These are phyloP conservation scores for Valencia hispanica DNA, from an alignment of 2,797 vertebrate species.

Conservation along the genomic window DNA sequence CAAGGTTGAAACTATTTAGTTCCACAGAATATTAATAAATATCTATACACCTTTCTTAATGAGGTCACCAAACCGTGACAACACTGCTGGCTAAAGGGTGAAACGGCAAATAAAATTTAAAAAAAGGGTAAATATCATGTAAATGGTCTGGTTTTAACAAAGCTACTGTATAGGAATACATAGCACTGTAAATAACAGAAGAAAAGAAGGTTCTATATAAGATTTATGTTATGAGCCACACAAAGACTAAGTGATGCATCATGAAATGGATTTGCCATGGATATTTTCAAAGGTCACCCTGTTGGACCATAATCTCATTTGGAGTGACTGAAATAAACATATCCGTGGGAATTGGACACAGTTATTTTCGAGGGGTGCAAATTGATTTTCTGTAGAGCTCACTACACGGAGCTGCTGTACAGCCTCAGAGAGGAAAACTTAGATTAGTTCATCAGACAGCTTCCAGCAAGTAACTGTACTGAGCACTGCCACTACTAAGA, in stretches of 20 bases:
- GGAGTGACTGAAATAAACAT: constrained; percentile 78
- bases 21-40: neutral
- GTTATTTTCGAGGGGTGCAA: constrained; percentile 74
- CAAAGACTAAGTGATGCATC: constrained; percentile 45
- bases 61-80: constrained; percentile 12
- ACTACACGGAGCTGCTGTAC: constrained; percentile 46
- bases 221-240: constrained; percentile 32
- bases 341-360: constrained; percentile 75
- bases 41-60: neutral
- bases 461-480: constrained; percentile 5
- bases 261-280: constrained; percentile 68
- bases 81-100: constrained; percentile 10
- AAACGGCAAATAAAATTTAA: constrained; percentile 13
- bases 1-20: neutral
- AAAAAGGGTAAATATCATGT: constrained; percentile 3
- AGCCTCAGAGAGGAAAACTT: constrained; percentile 48
- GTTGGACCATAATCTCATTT: constrained; percentile 78
- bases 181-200: constrained; percentile 15
- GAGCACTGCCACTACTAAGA: constrained; percentile 7
- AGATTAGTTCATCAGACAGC: constrained; percentile 30
- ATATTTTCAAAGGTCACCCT: constrained; percentile 76
- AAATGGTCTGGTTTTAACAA: neutral
- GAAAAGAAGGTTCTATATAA: constrained; percentile 1
- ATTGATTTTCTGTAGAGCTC: constrained; percentile 70
- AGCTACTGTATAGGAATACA: neutral